Base-by-base conservation (phyloP, 2,113 vertebrate genomes). In the Rhodinocichla rosea region DNA sequence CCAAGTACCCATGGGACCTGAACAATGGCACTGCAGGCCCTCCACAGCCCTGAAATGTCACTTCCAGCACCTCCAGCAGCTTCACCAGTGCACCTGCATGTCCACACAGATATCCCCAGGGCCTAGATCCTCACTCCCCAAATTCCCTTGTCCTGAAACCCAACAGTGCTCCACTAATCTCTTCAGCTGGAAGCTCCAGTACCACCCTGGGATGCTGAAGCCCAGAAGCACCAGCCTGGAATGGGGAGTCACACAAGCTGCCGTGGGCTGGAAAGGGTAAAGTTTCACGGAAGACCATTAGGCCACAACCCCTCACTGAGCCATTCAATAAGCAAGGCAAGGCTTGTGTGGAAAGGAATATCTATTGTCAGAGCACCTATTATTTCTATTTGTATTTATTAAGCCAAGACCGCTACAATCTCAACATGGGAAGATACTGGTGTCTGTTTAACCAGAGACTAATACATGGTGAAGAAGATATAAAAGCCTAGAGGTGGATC, bases 301-400 rank as follows among this genome's bases (percentile, higher is more conserved):
- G 63, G 53, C 57, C 89, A 44, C 65, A 53, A 21, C 18, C 62
- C 35, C 69, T 92, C 1, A 1, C 65, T 32, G 59, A 87, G 27
- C 35, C 71, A 33, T 32, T 67, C 68, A 39, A 10, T 30, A 42
- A 68, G 62, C 50, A 76, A 83, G 68, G 75, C 45, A 65, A 80
- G 47, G 21, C 42, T 67, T 59, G 56, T 19, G 62, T 39, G 56
- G 39, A 86, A 92, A 96, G 71, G 63, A 93, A 47, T 39, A 44
- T 63, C 89, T 96, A 6, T 27, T 67, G 33, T 60, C 64, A 90
- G 69, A 77, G 40, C 71, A 95, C 26, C 94, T 93, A 42, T 57
- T 77, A 50, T 80, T 95, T 94, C 79, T 77, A 87, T 37, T 87
- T 8, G 15, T 81, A 49, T 97, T 96, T 96, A 95, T 96, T 97